Conservation (phyloP, 2,888 invertebrate species). For the Coelogynopora nodosa region DNA sequence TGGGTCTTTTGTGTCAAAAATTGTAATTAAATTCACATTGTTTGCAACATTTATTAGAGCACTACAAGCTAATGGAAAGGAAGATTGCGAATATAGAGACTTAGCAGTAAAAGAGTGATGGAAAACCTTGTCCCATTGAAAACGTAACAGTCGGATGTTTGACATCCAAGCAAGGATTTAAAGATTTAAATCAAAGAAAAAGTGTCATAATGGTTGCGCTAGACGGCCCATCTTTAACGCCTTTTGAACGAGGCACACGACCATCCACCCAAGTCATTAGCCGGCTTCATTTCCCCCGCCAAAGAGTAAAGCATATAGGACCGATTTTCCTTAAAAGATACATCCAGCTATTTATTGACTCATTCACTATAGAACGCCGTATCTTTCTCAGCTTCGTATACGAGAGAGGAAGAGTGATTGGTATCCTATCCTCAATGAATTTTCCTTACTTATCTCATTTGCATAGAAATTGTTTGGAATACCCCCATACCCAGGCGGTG, state of each 20-base stretch:
- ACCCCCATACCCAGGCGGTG: neutral
- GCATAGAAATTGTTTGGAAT: conserved; percentile 19
- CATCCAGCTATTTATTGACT: neutral
- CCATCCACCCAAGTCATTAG: neutral
- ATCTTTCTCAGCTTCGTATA: neutral
- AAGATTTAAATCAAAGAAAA: neutral
- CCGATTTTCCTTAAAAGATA: neutral
- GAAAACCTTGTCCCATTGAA: no score
- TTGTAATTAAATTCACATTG: no score
- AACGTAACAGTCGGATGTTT: no score
- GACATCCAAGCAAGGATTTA: conserved; percentile 6
- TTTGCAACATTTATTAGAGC: no score
- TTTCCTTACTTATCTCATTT: neutral
- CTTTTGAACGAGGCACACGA: neutral
- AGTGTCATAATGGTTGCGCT: neutral
- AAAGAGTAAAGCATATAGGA: neutral
- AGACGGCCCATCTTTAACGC: neutral
- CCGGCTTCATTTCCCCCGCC: neutral
- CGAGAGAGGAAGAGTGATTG: neutral
- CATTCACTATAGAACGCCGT: no score
- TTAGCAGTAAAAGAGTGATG: no score
- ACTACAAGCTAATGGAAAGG: no score
- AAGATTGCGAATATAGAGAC: no score
- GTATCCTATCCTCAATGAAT: neutral
- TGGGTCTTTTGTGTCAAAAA: no score